Percentiles rank a stretch among this genome's conserved stretches.
Evolutionary conservation across 2,888 invertebrate species (phyloP).

Genomic region (Lepidocyrtinus sp.): DNA sequence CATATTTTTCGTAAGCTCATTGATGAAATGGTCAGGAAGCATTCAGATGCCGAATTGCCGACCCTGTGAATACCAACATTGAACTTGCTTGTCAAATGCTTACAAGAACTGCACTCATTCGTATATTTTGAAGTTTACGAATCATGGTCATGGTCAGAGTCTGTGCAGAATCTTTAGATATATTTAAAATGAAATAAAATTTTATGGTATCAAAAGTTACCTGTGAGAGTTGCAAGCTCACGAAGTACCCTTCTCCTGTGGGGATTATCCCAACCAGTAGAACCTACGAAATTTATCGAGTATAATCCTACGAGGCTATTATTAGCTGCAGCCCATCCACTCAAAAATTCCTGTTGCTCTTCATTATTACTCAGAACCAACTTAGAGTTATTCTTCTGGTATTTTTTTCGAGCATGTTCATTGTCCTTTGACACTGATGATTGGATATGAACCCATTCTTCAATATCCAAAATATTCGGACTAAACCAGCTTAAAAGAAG

Average conservation of each 20-base stretch:
- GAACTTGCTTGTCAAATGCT: too few relatives aligned
- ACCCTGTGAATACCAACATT: too few relatives aligned
- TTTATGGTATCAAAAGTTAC: slow-evolving; percentile 38
- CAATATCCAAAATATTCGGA: slow-evolving; percentile 60
- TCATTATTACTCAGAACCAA: slow-evolving; percentile 4
- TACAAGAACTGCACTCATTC: too few relatives aligned
- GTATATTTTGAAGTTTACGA: neutral
- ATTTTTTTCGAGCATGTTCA: neutral
- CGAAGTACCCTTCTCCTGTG: slow-evolving; percentile 59
- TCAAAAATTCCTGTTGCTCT: neutral
- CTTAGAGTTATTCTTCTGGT: slow-evolving; percentile 9
- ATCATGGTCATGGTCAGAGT: neutral
- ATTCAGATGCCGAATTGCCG: too few relatives aligned
- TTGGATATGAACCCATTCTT: slow-evolving; percentile 53
- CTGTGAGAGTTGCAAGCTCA: slow-evolving; percentile 58
- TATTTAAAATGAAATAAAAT: neutral
- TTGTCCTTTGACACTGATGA: slow-evolving; percentile 12
- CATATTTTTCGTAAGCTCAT: too few relatives aligned
- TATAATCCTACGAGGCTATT: slow-evolving; percentile 64
- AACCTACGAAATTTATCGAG: slow-evolving; percentile 65
- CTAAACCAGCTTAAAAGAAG: slow-evolving; percentile 61
- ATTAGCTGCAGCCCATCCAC: slow-evolving; percentile 15
- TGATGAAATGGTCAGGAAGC: too few relatives aligned
- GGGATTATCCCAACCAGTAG: slow-evolving; percentile 67
- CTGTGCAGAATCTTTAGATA: too few relatives aligned